Evolutionary conservation across 2,797 vertebrate genomes (phyloP), one percentile per base, ranked within the genome.

Genomic region (Ceryle rudis): DNA sequence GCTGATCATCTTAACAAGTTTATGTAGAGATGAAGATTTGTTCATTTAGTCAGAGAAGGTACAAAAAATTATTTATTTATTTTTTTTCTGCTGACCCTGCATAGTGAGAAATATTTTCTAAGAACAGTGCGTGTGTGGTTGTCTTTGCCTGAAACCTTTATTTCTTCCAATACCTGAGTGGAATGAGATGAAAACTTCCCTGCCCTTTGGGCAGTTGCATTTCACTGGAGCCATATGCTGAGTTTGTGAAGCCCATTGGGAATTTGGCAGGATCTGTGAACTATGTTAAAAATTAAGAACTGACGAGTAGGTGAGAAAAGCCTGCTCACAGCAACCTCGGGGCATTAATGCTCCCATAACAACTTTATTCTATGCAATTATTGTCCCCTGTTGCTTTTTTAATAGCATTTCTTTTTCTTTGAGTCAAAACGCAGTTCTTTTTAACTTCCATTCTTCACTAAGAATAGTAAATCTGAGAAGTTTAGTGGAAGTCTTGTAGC

Each of bases 351-450:
- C 81, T 93, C 67, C 67, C 25, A 2, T 46, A 72, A 55, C 67
- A 85, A 52, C 86, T 89, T 93, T 25, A 33, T 66, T 93, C 86
- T 79, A 4, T 54, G 21, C 87, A 75, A 64, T 96, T 91, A 91
- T 70, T 60, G 74, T 95, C 71, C 71, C 91, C 71, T 75, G 66
- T 69, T 85, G 81, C 83, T 88, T 92, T 96, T 86, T 73, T 54
- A 91, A 89, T 93, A 89, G 60, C 58, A 12, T 65, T 93, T 79
- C 78, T 90, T 84, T 73, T 77, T 86, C 58, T 89, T 55, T 69
- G 58, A 93, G 54, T 90, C 73, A 81, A 74, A 95, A 89, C 49
- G 74, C 23, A 1, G 18, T 42, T 91, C 49, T 31, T 92, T 81
- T 71, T 70, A 72, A 79, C 52, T 60, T 79, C 42, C 33, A 29